Base-by-base conservation (phyloP, 2,888 invertebrate species). In the Heterodera filipjevi region DNA sequence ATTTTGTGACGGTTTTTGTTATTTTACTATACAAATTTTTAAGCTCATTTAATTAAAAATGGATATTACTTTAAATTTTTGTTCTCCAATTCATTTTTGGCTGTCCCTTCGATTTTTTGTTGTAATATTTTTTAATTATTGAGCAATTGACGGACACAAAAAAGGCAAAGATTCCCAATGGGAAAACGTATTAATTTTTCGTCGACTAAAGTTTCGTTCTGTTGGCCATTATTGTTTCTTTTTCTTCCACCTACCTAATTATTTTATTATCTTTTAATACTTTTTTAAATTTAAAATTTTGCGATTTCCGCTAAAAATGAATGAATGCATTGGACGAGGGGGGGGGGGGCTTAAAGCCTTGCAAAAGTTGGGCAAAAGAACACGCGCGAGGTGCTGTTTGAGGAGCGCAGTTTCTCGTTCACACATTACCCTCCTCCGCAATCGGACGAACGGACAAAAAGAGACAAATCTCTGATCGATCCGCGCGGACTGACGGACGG, bases 401-500 rank as follows among this genome's bases (percentile, higher is more conserved):
- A 59, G 59, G 27, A 59, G 59, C n/a, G 59, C 27, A 59, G 1
- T 59, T 27, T n/a, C n/a, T 14, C 59, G 53, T 53, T 53, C 22
- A 22, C 53, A 44, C 53, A 53, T 53, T 53, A 53, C 59, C 59
- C n/a, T 27, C 59, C 5, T 27, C 59, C 59, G 27, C 27, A n/a
- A 59, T 27, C 0, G 22, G 27, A 59, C 59, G 59, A n/a, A 59
- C 53, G 59, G 59, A 59, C n/a, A 59, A 59, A 59, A 59, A 59
- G 27, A 59, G 59, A 27, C 59, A 59, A 59, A 27, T 27, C 59
- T 59, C 59, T 27, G 59, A 59, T 59, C 59, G 59, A 59, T 59
- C 59, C 59, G n/a, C 22, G 59, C 59, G 59, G n/a, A n/a, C n/a
- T n/a, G 19, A 53, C 53, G 53, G 59, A 59, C 59, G 59, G 59